Evolutionary conservation across 2,888 invertebrate species (phyloP).

Genomic region (Tachina lurida): DNA sequence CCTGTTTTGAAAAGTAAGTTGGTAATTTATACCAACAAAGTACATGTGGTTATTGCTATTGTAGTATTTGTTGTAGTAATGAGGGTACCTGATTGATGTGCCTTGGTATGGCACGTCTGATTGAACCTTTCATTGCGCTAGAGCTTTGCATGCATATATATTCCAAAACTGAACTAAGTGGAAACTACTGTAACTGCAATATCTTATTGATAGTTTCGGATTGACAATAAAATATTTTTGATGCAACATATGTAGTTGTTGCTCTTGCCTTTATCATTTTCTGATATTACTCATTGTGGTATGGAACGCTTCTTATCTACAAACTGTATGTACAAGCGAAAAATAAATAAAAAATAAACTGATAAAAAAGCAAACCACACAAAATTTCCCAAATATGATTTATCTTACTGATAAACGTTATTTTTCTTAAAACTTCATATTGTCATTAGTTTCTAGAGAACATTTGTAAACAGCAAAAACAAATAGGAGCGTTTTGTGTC

Average conservation of each 20-base stretch:
- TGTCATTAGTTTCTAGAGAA: conserved; percentile 9
- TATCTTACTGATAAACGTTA: conserved; percentile 63
- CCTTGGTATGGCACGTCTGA: too few species aligned
- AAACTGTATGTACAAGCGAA: conserved; percentile 4
- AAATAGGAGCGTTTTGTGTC: background rate
- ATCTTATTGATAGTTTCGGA: conserved; percentile 45
- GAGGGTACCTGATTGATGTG: too few species aligned
- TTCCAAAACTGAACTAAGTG: too few species aligned
- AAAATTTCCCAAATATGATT: conserved; percentile 49
- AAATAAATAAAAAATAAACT: too few species aligned
- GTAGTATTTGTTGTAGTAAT: too few species aligned
- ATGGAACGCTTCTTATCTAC: conserved; percentile 3
- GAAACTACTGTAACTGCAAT: background rate
- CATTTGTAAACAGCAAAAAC: conserved; percentile 16
- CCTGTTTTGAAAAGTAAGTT: too few species aligned
- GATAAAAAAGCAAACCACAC: conserved; percentile 1
- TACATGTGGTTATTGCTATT: too few species aligned
- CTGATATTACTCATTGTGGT: conserved; percentile 3
- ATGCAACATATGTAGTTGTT: conserved; percentile 1
- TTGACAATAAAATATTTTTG: conserved; percentile 37
- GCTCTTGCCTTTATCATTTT: conserved; percentile 9
- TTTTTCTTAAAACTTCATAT: conserved; percentile 59
- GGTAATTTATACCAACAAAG: too few species aligned
- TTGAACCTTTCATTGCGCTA: too few species aligned
- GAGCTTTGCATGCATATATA: too few species aligned